Evolutionary conservation across 2,113 vertebrate species (phyloP).

Genomic region (Ameiurus melas): DNA sequence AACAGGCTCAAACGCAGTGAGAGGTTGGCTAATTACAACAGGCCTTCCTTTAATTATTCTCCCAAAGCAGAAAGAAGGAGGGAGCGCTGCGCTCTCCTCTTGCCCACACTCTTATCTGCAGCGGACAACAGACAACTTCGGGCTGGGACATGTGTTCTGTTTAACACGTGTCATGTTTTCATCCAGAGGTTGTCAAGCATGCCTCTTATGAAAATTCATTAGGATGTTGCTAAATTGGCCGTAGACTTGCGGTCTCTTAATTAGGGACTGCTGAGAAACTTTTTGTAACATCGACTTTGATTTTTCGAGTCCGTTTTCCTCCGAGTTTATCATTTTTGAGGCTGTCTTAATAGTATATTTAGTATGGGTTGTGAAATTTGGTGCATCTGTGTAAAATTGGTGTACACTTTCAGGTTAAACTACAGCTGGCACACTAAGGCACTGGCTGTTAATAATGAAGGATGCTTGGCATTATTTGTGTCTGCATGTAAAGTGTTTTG

Average conservation of each 20-base stretch:
- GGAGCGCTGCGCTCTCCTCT: constrained; percentile 21
- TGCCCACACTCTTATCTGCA: constrained; percentile 31
- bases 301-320: neutral
- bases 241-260: constrained; percentile 20
- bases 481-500: constrained; percentile 74
- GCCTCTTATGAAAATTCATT: constrained; percentile 36
- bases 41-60: constrained; percentile 56
- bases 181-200: constrained; percentile 47
- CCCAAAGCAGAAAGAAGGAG: constrained; percentile 47
- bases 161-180: constrained; percentile 26
- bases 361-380: constrained; percentile 21
- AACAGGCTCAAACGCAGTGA: constrained; percentile 55
- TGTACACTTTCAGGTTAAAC: constrained; percentile 67
- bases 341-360: constrained; percentile 36
- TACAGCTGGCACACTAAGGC: constrained; percentile 68
- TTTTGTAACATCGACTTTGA: constrained; percentile 3
- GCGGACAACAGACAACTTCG: constrained; percentile 41
- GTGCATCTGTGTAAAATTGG: constrained; percentile 25
- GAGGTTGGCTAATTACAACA: constrained; percentile 54
- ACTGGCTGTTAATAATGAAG: constrained; percentile 62
- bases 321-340: neutral
- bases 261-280: constrained; percentile 21
- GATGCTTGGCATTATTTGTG: constrained; percentile 69
- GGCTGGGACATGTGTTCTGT: constrained; percentile 23
- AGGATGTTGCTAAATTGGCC: constrained; percentile 26